phyloP scores from a whole-genome alignment of 2,797 vertebrate species.

The Crocodylus rhombifer region DNA sequence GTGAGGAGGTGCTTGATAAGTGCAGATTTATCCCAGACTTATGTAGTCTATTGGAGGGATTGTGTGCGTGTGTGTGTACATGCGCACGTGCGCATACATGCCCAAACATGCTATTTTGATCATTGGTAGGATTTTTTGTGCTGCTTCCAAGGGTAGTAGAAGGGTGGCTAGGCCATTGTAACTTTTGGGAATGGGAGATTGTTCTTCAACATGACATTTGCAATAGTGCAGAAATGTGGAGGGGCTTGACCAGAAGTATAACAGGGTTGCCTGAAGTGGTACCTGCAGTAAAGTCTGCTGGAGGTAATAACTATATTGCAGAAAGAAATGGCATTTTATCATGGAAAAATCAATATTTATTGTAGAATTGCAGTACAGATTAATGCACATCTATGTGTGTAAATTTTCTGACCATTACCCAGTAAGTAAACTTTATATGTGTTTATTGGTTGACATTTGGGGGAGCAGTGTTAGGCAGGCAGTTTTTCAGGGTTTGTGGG shows the following conservation, averaged over 20 bases:
- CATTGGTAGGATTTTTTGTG: neutral
- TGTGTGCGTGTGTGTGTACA: neutral
- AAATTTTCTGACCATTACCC: neutral
- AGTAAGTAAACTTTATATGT: neutral
- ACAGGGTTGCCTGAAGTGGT: neutral
- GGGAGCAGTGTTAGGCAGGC: neutral
- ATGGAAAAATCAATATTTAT: neutral
- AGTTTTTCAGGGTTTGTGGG: neutral
- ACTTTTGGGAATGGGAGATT: neutral
- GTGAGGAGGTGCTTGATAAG: constrained; percentile 31
- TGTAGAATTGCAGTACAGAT: neutral
- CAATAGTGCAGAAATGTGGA: neutral
- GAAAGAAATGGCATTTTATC: neutral
- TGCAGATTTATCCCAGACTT: neutral
- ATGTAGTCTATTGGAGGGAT: constrained; percentile 11
- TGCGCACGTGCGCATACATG: too few species aligned
- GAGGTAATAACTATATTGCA: neutral
- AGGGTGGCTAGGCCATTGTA: neutral
- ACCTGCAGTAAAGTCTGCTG: neutral
- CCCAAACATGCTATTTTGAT: neutral
- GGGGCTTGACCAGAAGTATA: neutral
- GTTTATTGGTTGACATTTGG: neutral
- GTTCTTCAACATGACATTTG: neutral
- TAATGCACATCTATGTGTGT: neutral
- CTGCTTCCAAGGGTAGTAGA: neutral